Percentiles rank a stretch among this genome's conserved stretches.
Evolutionary conservation across 2,888 invertebrate species (phyloP).

Genomic region (Dorcus parallelipipedus): DNA sequence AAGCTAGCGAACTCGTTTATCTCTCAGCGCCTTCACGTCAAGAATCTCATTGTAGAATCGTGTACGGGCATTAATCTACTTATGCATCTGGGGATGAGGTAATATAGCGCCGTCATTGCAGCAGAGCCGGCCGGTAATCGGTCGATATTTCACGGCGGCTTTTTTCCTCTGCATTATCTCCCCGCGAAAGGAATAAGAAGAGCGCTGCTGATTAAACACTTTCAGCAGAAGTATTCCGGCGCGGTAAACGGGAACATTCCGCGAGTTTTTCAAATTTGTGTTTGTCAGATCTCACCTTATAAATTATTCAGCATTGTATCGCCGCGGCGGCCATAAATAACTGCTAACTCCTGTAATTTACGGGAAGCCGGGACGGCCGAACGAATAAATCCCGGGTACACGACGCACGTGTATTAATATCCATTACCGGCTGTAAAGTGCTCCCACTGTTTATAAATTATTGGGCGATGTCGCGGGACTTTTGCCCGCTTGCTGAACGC

Average conservation of each 20-base stretch:
- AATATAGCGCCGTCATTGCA: constrained; percentile 10
- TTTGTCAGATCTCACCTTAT: constrained; percentile 49
- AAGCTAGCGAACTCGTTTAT: too few relatives aligned
- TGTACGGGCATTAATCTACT: constrained; percentile 5
- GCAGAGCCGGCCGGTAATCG: constrained; percentile 7
- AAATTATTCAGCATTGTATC: constrained; percentile 48
- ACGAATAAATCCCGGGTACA: constrained; percentile 12
- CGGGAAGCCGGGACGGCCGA: constrained; percentile 11
- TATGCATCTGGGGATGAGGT: constrained; percentile 7
- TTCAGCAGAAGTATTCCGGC: constrained; percentile 37
- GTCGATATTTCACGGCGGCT: constrained; percentile 9
- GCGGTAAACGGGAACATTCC: constrained; percentile 45
- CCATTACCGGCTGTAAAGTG: constrained; percentile 30
- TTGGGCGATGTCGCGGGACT: constrained; percentile 16
- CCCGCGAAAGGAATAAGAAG: background rate
- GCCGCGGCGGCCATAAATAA: constrained; percentile 44
- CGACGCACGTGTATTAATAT: constrained; percentile 12
- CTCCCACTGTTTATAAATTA: constrained; percentile 45
- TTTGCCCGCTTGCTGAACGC: background rate
- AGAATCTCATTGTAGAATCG: too few relatives aligned
- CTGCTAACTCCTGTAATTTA: constrained; percentile 25
- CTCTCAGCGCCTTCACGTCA: too few relatives aligned
- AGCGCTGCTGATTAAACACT: constrained; percentile 31
- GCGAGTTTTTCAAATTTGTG: constrained; percentile 46
- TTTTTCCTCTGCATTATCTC: constrained; percentile 2